Base-by-base conservation (phyloP, 2,113 vertebrate genomes). In the Apus apus region DNA sequence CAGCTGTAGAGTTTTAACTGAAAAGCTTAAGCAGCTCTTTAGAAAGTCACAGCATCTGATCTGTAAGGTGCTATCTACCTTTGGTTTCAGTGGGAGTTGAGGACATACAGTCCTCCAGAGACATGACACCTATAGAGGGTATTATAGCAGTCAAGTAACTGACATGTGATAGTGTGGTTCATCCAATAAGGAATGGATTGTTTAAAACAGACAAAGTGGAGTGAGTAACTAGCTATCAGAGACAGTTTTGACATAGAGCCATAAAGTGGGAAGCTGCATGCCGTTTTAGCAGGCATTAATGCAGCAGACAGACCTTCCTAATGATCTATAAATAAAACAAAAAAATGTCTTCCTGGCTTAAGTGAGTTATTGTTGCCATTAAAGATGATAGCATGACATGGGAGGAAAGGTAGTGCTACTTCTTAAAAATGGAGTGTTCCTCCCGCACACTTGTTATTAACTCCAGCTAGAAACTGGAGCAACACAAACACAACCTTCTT, bases 301-400 rank as follows among this genome's bases (percentile, higher is more conserved):
- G 91, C 71, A 92, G 95, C 89, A 93, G 95, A 76, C 85, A 96
- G 95, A 87, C 94, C 51, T 91, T 92, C 85, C 91, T 96, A 97
- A 96, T 97, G 97, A 97, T 97, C 95, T 96, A 96, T 96, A 97
- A 95, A 97, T 97, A 97, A 96, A 97, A 75, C 77, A 85, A 96
- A 97, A 96, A 96, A 95, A 96, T 86, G 93, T 92, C 95, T 96
- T 97, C 93, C 94, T 96, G 97, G 86, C 94, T 91, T 68, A 85
- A 96, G 87, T 96, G 97, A 97, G 61, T 97, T 97, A 97, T 93
- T 88, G 87, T 95, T 97, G 75, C 96, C 90, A 96, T 97, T 97
- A 96, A 79, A 96, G 95, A 96, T 75, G 94, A 97, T 96, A 96
- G 95, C 71, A 87, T 0, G 58, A 89, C 91, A 90, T 60, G 95